A percentile compares a stretch with the other conserved stretches of the same genome.
Evolutionary conservation across 2,888 invertebrate genomes (phyloP).

Genomic region (Cheilosia vulpina): DNA sequence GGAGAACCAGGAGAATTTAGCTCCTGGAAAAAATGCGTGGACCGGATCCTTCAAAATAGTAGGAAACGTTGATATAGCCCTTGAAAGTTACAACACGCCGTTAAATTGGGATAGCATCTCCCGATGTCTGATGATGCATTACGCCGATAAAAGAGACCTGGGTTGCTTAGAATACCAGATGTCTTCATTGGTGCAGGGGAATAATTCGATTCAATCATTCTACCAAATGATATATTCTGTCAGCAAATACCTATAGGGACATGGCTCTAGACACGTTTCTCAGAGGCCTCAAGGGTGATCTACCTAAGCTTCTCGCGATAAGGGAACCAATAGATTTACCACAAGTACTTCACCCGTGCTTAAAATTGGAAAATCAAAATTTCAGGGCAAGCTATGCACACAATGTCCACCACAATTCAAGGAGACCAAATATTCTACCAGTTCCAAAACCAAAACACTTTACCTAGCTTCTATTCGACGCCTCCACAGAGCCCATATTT

Average conservation of each 20-base stretch:
- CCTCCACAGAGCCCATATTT: neutral
- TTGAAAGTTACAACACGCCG: no score
- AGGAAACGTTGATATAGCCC: no score
- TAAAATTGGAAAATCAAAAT: neutral
- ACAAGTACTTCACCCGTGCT: neutral
- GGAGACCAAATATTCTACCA: no score
- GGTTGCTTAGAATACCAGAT: neutral
- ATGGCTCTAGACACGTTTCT: no score
- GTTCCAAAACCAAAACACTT: no score
- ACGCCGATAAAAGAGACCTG: neutral
- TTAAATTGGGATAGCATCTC: no score
- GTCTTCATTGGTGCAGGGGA: neutral
- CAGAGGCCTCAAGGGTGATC: neutral
- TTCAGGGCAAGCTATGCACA: neutral
- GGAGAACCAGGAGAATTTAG: neutral
- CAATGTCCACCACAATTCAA: no score
- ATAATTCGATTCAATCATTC: no score
- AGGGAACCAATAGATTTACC: neutral
- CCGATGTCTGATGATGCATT: neutral
- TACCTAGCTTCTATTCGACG: neutral
- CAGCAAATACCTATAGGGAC: neutral
- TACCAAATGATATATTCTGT: neutral
- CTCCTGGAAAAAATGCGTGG: neutral
- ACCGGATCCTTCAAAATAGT: no score
- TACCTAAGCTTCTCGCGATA: no score